These are phyloP conservation scores for Drosophila sturtevanti DNA, from an alignment of 1,140 invertebrate genomes.

Conservation along the genomic window DNA sequence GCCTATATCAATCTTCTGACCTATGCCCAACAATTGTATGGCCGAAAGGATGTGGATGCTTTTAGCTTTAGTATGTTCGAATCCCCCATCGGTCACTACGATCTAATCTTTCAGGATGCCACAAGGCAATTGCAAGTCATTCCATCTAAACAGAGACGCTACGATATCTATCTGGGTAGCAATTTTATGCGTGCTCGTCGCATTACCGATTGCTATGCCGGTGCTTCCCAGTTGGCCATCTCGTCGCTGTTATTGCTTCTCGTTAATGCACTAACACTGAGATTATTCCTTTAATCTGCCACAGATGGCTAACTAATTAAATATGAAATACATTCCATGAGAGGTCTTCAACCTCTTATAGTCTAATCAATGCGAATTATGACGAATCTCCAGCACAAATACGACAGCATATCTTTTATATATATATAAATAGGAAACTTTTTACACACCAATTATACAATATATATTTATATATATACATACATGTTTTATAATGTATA, in stretches of 20 bases:
- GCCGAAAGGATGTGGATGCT: constrained; percentile 91
- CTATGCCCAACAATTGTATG: constrained; percentile 95
- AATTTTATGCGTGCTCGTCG: constrained; percentile 90
- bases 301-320: background rate
- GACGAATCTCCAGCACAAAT: constrained; percentile 8
- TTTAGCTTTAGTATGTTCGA: constrained; percentile 96
- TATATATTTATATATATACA: too few species aligned
- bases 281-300: background rate
- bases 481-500: background rate
- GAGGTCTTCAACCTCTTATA: background rate
- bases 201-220: constrained; percentile 90
- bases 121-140: constrained; percentile 92
- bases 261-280: constrained; percentile 21
- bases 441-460: constrained; percentile 3
- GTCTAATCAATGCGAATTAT: constrained; percentile 1
- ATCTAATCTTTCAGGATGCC: constrained; percentile 96
- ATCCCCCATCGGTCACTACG: constrained; percentile 90
- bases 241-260: constrained; percentile 53
- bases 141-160: constrained; percentile 85
- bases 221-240: constrained; percentile 69
- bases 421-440: background rate
- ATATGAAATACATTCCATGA: constrained; percentile 12
- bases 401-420: constrained; percentile 6
- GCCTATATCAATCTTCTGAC: constrained; percentile 94
- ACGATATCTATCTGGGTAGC: constrained; percentile 87